Conservation (phyloP, 2,797 vertebrate species). For the Megalops cyprinoides region DNA sequence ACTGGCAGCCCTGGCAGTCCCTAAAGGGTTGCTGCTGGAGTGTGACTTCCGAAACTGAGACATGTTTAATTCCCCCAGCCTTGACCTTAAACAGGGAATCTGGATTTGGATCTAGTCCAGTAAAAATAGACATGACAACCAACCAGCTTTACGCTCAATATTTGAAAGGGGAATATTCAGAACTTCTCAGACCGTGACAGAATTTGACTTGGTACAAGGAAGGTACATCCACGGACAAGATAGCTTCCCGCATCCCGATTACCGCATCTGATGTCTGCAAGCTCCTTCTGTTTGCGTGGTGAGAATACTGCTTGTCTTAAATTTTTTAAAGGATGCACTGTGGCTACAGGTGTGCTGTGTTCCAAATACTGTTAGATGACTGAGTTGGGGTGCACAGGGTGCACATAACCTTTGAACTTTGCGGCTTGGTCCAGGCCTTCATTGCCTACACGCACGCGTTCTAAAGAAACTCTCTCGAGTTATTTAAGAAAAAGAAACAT, state of each 20-base stretch:
- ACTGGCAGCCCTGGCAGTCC: not conserved
- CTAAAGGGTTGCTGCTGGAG: not conserved
- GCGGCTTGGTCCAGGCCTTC: not conserved
- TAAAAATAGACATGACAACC: conserved; percentile 6
- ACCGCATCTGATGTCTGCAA: not conserved
- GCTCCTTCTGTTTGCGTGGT: not conserved
- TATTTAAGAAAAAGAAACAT: not conserved
- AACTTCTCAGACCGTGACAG: not conserved
- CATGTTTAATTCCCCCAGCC: not conserved
- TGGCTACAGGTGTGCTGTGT: no score
- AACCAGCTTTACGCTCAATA: not conserved
- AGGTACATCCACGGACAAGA: not conserved
- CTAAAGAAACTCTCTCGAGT: not conserved
- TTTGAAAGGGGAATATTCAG: conserved; percentile 14
- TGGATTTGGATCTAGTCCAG: not conserved
- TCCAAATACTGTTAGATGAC: no score
- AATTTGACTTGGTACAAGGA: conserved; percentile 7
- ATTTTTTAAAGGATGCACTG: not conserved
- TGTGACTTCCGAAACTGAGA: not conserved
- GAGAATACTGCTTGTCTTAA: not conserved
- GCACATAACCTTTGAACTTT: not conserved
- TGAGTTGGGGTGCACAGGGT: not conserved
- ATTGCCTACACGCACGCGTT: not conserved
- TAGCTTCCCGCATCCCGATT: no score
- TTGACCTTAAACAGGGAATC: not conserved